phyloP scores from a whole-genome alignment of 2,113 vertebrate species.

The Rhipidura dahli region DNA sequence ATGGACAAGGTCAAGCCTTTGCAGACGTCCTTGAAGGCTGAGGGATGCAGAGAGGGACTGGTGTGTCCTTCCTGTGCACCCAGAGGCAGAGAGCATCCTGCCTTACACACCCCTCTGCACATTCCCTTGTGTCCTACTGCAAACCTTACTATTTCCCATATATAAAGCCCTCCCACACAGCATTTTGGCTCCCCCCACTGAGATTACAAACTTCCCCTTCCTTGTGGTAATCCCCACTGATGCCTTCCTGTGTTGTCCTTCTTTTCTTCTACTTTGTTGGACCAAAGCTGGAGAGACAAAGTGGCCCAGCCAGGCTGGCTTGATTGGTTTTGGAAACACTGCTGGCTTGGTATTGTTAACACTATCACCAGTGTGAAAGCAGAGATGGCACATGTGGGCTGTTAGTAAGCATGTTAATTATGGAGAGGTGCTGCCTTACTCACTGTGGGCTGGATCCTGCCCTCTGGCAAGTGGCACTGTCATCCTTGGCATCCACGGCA shows the following conservation, averaged over 20 bases:
- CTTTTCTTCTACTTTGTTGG: not conserved
- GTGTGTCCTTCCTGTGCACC: not conserved
- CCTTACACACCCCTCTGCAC: not conserved
- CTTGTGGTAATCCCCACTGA: not conserved
- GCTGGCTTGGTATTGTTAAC: not conserved
- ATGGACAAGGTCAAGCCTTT: not conserved
- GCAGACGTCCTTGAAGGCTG: not conserved
- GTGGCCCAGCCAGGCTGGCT: not conserved
- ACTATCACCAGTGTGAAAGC: not conserved
- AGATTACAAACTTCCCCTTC: not conserved
- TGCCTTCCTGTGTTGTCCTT: not conserved
- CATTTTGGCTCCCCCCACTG: not conserved
- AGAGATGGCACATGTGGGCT: conserved; percentile 7
- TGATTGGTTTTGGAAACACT: not conserved
- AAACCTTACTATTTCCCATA: not conserved
- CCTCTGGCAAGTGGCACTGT: not conserved
- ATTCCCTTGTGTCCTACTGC: not conserved
- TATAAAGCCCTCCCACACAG: not conserved
- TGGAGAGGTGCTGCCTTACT: conserved; percentile 28
- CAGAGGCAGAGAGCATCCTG: not conserved
- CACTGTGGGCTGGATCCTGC: conserved; percentile 19
- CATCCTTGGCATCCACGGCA: no score
- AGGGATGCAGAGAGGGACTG: not conserved
- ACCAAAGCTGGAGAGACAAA: not conserved
- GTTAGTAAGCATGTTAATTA: conserved; percentile 39